Evolutionary conservation across 2,113 vertebrate genomes (phyloP).

Genomic region (Telmatochromis sp.): DNA sequence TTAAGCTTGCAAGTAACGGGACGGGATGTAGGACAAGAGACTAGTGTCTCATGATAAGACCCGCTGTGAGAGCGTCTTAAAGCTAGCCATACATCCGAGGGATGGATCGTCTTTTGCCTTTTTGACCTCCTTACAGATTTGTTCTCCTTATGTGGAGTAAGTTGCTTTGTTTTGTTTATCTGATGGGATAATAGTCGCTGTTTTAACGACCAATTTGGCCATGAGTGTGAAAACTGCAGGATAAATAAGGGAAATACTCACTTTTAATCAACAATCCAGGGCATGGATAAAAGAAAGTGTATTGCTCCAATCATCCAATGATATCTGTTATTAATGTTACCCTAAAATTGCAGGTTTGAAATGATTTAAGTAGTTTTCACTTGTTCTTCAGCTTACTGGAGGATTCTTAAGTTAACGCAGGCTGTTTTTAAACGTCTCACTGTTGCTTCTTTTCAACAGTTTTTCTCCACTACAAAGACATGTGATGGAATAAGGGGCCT

Average conservation of each 20-base stretch:
- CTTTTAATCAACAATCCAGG: accelerated
- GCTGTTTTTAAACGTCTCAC: neutral
- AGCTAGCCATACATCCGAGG: neutral
- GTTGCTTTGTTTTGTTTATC: neutral
- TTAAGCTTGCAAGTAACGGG: conserved; percentile 24
- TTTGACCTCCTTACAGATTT: neutral
- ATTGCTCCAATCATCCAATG: neutral
- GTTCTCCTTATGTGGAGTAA: neutral
- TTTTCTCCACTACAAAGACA: neutral
- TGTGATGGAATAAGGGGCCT: neutral
- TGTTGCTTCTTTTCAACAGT: conserved; percentile 19
- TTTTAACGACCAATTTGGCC: neutral
- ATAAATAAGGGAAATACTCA: neutral
- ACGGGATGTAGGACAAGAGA: conserved; percentile 48
- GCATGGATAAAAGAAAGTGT: neutral
- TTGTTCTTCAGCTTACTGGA: neutral
- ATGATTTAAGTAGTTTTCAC: neutral
- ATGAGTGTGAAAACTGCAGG: neutral
- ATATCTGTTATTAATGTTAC: neutral
- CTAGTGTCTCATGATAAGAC: neutral
- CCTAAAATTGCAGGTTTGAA: neutral
- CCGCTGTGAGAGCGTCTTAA: neutral
- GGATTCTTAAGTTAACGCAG: too few relatives aligned
- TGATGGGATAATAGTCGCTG: neutral
- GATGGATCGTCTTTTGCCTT: neutral